Base-by-base conservation (phyloP, 1,140 invertebrate species). In the Dreissena rostriformis region DNA sequence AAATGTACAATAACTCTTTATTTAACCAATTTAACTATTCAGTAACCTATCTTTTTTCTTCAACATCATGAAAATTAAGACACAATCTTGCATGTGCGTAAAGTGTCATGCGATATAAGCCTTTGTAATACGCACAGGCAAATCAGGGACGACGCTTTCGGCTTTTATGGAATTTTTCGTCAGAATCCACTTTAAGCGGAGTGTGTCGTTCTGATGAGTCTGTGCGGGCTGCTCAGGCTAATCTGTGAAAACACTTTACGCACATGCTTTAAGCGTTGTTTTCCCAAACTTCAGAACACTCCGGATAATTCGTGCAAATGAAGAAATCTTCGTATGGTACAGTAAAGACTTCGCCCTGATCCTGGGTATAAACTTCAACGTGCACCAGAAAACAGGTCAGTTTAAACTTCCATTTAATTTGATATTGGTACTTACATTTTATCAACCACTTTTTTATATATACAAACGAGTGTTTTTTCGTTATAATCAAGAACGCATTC, bases 301-400 rank as follows among this genome's bases (percentile, higher is more conserved):
- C 4, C 73, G 90, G 51, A 91, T 93, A 29, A 91, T 94, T n/a
- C 80, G 85, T 24, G 85, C 88, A 0, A 88, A 89, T 0, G 90
- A 94, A 73, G 91, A 94, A 82, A 86, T 94, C 0, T 85, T 92
- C 10, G 93, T 93, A 8, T 94, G 94, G 94, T 94, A 94, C 85
- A 92, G 92, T 72, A 92, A 92, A 55, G 92, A 94, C 80, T 92
- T 93, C 71, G 90, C 91, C 11, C 89, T 91, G 67, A 84, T 92
- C 4, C 86, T 94, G 11, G 88, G 89, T 24, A 87, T 94, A 24
- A 93, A 93, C 0, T 87, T 22, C 26, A 61, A 61, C 17, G 22
- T 61, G 57, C 57, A 61, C 57, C 57, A 61, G 22, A 19, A 24
- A 19, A 61, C 22, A 61, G 22, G 17, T 61, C 11, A 61, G 6